These are phyloP conservation scores for Myoxocephalus aenaeus DNA, from an alignment of 2,797 vertebrate genomes.

Conservation along the genomic window DNA sequence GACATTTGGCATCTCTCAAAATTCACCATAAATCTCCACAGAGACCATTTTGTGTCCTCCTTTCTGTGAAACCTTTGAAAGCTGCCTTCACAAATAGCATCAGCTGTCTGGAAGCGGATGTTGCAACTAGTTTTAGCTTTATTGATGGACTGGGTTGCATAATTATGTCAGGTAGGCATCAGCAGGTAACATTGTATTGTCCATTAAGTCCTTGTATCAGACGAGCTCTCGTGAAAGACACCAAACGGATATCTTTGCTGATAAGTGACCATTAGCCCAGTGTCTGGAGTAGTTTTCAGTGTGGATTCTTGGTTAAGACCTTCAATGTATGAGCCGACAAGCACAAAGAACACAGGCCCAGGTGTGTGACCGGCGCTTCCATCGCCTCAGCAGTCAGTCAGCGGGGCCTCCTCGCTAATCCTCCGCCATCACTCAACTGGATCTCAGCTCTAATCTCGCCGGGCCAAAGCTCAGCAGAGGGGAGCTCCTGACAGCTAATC, in stretches of 20 bases:
- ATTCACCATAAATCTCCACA: not conserved
- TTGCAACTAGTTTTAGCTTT: not conserved
- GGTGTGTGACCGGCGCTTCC: conserved; percentile 60
- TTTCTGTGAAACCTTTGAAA: not conserved
- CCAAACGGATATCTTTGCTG: not conserved
- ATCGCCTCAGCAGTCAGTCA: conserved; percentile 68
- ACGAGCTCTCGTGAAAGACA: conserved; percentile 25
- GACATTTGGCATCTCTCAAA: not conserved
- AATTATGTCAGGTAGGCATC: not conserved
- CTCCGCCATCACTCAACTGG: conserved; percentile 75
- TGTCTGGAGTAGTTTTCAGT: conserved; percentile 14
- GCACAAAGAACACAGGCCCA: conserved; percentile 56
- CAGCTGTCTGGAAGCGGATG: not conserved
- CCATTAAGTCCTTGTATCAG: conserved; percentile 9
- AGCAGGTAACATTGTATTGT: not conserved
- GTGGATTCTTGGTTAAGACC: conserved; percentile 42
- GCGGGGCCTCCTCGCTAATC: conserved; percentile 71
- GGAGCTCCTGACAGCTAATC: conserved; percentile 69
- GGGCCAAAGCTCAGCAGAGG: conserved; percentile 51
- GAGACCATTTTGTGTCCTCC: not conserved
- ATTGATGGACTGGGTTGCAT: not conserved
- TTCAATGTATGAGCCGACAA: conserved; percentile 42
- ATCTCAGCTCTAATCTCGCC: conserved; percentile 72
- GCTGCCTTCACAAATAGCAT: not conserved
- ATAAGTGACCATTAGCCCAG: conserved; percentile 9